These are phyloP conservation scores for Tauraco erythrolophus DNA, from an alignment of 2,113 vertebrate genomes.

Conservation along the genomic window DNA sequence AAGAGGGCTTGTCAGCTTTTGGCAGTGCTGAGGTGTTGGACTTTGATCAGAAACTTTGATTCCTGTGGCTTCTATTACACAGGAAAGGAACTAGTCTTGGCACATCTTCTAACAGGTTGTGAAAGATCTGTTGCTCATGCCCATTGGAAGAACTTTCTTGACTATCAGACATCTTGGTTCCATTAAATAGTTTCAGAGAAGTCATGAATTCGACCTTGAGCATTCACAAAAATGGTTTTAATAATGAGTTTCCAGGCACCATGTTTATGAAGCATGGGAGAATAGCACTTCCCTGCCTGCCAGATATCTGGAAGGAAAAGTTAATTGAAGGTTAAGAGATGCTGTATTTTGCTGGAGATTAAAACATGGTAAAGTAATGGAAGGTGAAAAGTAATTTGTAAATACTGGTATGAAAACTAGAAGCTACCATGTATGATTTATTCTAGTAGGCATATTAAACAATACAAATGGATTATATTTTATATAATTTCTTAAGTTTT, in stretches of 20 bases:
- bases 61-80: slow-evolving; percentile 68
- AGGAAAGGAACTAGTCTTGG: slow-evolving; percentile 52
- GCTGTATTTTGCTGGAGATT: not conserved
- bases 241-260: not conserved
- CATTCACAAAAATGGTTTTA: slow-evolving; percentile 45
- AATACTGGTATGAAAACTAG: not conserved
- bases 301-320: not conserved
- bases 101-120: slow-evolving; percentile 63
- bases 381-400: not conserved
- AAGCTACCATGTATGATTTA: not conserved
- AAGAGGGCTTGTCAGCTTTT: slow-evolving; percentile 60
- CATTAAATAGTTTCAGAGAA: slow-evolving; percentile 62
- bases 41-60: slow-evolving; percentile 59
- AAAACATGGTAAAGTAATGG: not conserved
- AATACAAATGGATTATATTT: not conserved
- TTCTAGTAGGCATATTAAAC: not conserved
- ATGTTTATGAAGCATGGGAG: not conserved
- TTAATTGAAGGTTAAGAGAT: not conserved
- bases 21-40: slow-evolving; percentile 53
- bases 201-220: slow-evolving; percentile 33
- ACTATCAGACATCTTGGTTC: slow-evolving; percentile 49
- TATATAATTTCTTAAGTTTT: not conserved
- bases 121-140: slow-evolving; percentile 48
- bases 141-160: slow-evolving; percentile 65
- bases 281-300: not conserved